Evolutionary conservation across 1,140 invertebrate genomes (phyloP).

Genomic region (Conus ventricosus): DNA sequence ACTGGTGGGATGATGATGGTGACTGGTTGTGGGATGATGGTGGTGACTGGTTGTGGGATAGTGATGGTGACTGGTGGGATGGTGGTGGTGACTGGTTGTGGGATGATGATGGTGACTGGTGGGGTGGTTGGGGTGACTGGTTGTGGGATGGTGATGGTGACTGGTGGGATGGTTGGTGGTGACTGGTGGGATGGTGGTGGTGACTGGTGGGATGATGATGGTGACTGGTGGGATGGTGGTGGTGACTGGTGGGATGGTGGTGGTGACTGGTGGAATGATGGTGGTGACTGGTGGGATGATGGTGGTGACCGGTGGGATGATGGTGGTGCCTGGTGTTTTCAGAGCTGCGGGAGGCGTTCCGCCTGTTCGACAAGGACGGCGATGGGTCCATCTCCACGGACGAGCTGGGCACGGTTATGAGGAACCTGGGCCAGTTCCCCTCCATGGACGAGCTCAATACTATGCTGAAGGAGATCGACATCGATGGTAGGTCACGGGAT

Average conservation of each 20-base stretch:
- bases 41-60: no score
- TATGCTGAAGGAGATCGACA: constrained; percentile 93
- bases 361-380: constrained; percentile 66
- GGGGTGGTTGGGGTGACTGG: no score
- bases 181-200: neutral
- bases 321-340: constrained; percentile 36
- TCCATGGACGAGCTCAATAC: constrained; percentile 72
- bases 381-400: constrained; percentile 68
- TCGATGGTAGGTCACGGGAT: constrained; percentile 82
- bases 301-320: constrained; percentile 19
- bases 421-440: constrained; percentile 69
- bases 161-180: neutral
- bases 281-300: neutral
- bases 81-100: no score
- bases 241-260: neutral
- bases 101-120: no score
- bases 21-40: no score
- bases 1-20: no score
- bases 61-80: no score
- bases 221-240: constrained; percentile 26
- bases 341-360: constrained; percentile 68
- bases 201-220: constrained; percentile 6
- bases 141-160: no score
- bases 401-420: constrained; percentile 69
- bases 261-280: neutral